These are phyloP conservation scores for Lithosia quadra DNA, from an alignment of 2,888 invertebrate genomes.

Conservation along the genomic window DNA sequence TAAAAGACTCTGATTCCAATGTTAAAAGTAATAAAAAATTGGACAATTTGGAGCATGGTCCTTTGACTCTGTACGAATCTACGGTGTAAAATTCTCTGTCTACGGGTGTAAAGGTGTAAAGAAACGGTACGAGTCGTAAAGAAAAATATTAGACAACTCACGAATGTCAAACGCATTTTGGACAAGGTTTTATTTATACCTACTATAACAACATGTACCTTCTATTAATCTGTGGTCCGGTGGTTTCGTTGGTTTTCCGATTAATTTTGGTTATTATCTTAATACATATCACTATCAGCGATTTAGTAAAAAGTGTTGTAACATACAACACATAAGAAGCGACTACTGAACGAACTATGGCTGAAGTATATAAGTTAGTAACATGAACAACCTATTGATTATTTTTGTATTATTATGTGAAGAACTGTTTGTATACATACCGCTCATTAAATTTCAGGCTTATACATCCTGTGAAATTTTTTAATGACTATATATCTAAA, in stretches of 20 bases:
- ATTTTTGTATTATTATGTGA: neutral
- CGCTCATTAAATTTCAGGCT: slow-evolving; percentile 80
- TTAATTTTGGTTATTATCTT: slow-evolving; percentile 29
- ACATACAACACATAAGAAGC: too few species aligned
- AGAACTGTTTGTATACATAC: neutral
- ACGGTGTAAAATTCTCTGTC: too few species aligned
- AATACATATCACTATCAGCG: neutral
- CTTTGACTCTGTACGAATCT: too few species aligned
- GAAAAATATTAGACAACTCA: neutral
- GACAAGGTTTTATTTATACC: neutral
- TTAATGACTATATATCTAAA: slow-evolving; percentile 90
- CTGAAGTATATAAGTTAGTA: slow-evolving; percentile 76
- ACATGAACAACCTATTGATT: neutral
- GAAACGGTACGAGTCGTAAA: too few species aligned
- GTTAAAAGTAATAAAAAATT: too few species aligned
- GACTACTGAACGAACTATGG: slow-evolving; percentile 53
- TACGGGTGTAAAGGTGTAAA: too few species aligned
- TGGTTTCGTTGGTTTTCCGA: slow-evolving; percentile 28
- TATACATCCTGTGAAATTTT: slow-evolving; percentile 92
- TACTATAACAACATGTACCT: neutral
- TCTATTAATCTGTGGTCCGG: slow-evolving; percentile 4
- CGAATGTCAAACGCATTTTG: neutral
- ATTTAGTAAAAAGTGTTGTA: neutral
- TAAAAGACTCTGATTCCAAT: too few species aligned
- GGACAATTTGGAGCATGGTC: too few species aligned